Conservation (phyloP, 1,140 invertebrate species). For the Dolichoris vasculosae region DNA sequence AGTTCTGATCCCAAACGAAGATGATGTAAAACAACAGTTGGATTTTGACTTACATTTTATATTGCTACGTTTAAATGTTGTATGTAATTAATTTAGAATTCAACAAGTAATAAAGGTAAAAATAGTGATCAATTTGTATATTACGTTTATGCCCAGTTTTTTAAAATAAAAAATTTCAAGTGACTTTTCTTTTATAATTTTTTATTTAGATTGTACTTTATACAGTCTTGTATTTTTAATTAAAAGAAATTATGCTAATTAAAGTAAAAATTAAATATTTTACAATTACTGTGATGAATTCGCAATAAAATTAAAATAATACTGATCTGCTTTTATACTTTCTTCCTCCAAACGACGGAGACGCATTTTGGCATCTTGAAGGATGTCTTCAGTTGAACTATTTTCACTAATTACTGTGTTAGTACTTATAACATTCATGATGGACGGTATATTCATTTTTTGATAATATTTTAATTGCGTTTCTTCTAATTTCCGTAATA, state of each 20-base stretch:
- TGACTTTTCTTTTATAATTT: constrained; percentile 18
- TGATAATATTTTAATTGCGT: constrained; percentile 56
- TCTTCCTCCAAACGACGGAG: constrained; percentile 69
- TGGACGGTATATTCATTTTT: constrained; percentile 50
- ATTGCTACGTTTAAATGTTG: constrained; percentile 73
- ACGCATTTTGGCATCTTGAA: constrained; percentile 70
- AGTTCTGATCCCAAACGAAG: constrained; percentile 77
- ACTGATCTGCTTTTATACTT: constrained; percentile 68
- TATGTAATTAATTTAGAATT: constrained; percentile 73
- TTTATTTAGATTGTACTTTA: constrained; percentile 38
- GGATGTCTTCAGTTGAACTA: constrained; percentile 71
- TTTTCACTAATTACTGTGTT: constrained; percentile 68
- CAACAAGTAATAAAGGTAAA: constrained; percentile 69
- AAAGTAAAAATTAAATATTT: constrained; percentile 48
- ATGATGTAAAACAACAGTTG: constrained; percentile 71
- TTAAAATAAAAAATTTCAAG: constrained; percentile 66
- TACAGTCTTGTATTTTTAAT: constrained; percentile 34
- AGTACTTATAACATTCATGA: constrained; percentile 54
- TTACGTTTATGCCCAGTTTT: constrained; percentile 70
- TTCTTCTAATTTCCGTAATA: constrained; percentile 68
- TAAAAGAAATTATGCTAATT: constrained; percentile 28
- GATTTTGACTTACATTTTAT: constrained; percentile 73
- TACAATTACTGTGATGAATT: constrained; percentile 57
- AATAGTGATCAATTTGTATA: constrained; percentile 71
- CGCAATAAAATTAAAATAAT: constrained; percentile 67